Evolutionary conservation across 2,888 invertebrate species (phyloP).

Genomic region (Amaurobius ferox): DNA sequence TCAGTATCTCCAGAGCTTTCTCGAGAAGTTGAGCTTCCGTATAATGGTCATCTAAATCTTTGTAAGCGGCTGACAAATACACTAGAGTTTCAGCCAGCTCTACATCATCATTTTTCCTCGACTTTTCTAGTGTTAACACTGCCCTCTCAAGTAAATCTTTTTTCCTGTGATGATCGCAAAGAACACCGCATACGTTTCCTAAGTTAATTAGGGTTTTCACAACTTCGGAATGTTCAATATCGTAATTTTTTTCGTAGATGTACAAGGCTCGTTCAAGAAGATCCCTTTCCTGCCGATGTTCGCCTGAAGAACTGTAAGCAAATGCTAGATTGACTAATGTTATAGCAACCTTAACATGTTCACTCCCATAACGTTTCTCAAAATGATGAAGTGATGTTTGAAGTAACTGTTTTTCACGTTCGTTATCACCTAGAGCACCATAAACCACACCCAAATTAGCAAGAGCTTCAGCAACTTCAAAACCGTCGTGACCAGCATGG

Average conservation of each 20-base stretch:
- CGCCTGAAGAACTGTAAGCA: conserved; percentile 31
- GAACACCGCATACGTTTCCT: conserved; percentile 24
- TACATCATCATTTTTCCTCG: conserved; percentile 3
- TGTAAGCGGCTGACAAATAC: conserved; percentile 34
- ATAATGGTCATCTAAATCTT: conserved; percentile 30
- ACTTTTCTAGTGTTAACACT: conserved; percentile 29
- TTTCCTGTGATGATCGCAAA: conserved; percentile 9
- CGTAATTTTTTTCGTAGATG: conserved; percentile 42
- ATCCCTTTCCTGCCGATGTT: conserved; percentile 20
- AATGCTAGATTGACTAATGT: conserved; percentile 46
- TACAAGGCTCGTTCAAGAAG: conserved; percentile 34
- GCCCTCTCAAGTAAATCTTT: conserved; percentile 44
- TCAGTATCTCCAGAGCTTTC: conserved; percentile 23
- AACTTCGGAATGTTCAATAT: conserved; percentile 38
- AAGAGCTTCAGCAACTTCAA: conserved; percentile 36
- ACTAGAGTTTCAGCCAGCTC: conserved; percentile 42
- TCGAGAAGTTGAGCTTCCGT: conserved; percentile 39
- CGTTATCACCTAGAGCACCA: conserved; percentile 38
- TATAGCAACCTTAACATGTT: conserved; percentile 56
- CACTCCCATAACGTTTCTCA: conserved; percentile 34
- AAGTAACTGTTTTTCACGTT: conserved; percentile 34
- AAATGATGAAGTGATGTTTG: conserved; percentile 30
- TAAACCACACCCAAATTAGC: conserved; percentile 60
- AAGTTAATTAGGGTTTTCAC: conserved; percentile 37
- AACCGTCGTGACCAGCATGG: background rate